Evolutionary conservation across 2,888 invertebrate species (phyloP), one percentile per base, ranked within the genome.

Genomic region (Notodonta ziczac): DNA sequence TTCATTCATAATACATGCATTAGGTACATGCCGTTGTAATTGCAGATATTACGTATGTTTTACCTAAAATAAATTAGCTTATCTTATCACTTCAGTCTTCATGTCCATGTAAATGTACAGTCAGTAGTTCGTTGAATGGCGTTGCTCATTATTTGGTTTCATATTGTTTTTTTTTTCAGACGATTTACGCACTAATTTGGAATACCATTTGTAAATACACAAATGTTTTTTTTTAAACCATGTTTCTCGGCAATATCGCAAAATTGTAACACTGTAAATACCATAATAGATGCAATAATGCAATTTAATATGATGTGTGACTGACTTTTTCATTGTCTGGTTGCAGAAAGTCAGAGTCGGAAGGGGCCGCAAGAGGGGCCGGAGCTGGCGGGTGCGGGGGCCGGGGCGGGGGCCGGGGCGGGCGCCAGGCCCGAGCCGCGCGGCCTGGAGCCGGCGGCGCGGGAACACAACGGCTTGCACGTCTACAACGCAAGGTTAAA

Each of bases 401-500:
- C 67, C 73, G 13, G 56, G 80, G 51, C 73, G 82, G 24, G 83
- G 84, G 51, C 58, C n/a, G n/a, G n/a, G 8, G 51, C 73, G 82
- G 24, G 83, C 83, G 51, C 58, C 7, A 56, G 24, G 24, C n/a
- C 56, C 56, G 70, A 77, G 53, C 59, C 72, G 16, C 74, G 75
- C 14, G 76, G 68, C 16, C 65, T 66, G n/a, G 78, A 73, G 57
- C 65, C 72, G 39, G 65, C 74, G 13, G 56, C 81, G 51, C 74
- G 82, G 16, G 83, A 84, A 48, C 58, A 76, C 8, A 86, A 86
- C 73, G 88, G 87, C 12, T 73, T 87, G 51, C 84, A 84, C 59
- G 83, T 81, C 0, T 85, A 86, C 78, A 93, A 93, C 75, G 86
- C 90, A 2, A 77, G 93, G 40, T 81, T 93, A 4, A 80, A 90